A percentile compares a stretch with the other conserved stretches of the same genome.
phyloP scores from a whole-genome alignment of 1,140 invertebrate genomes.

The Heterodera schachtii region DNA sequence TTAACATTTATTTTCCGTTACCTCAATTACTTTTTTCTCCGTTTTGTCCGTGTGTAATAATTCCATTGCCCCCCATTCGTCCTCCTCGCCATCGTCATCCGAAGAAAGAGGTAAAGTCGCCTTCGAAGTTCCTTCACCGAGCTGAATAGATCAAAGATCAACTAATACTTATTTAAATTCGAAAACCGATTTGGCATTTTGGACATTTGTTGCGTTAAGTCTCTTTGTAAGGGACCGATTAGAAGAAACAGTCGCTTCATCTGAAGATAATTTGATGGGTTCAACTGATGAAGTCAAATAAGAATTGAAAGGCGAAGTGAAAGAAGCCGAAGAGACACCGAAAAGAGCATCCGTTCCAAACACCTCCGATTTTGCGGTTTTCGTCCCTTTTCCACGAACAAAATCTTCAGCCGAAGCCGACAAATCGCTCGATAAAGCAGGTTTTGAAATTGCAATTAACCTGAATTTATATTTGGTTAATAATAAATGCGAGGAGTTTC shows the following conservation, averaged over 20 bases:
- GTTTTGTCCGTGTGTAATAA: slow-evolving; percentile 3
- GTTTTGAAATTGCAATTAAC: slow-evolving; percentile 6
- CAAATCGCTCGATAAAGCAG: not conserved
- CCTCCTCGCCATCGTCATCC: slow-evolving; percentile 17
- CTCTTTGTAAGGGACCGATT: not conserved
- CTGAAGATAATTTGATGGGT: not conserved
- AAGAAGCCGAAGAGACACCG: not conserved
- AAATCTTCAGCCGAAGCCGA: not conserved
- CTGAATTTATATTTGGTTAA: not conserved
- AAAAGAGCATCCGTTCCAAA: too few species aligned
- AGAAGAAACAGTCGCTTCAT: not conserved
- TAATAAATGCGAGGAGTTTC: not conserved
- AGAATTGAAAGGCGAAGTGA: not conserved
- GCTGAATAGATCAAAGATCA: not conserved
- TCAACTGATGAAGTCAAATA: not conserved
- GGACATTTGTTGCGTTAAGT: not conserved
- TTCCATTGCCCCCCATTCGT: slow-evolving; percentile 36
- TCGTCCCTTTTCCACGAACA: too few species aligned
- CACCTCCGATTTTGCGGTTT: too few species aligned
- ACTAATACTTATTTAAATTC: not conserved
- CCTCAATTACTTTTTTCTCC: not conserved
- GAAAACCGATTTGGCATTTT: not conserved
- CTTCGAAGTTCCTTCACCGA: not conserved
- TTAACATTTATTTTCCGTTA: slow-evolving; percentile 3
- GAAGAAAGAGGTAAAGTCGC: not conserved